Conservation (phyloP, 2,888 invertebrate genomes). For the Elmis aenea region DNA sequence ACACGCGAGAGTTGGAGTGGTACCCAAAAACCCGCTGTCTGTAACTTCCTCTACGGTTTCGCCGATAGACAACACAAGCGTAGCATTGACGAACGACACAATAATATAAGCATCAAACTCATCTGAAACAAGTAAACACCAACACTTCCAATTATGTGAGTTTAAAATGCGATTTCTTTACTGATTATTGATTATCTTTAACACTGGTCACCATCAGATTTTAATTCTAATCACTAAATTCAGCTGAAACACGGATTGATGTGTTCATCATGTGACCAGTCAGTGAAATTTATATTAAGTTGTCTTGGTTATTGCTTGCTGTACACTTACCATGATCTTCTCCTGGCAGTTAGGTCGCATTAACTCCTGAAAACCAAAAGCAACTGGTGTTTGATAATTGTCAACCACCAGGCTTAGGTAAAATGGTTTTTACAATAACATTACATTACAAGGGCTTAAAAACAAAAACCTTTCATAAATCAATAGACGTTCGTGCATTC, state of each 20-base stretch:
- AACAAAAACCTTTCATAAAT: too few relatives aligned
- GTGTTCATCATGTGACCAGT: slow-evolving; percentile 42
- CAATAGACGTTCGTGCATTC: too few relatives aligned
- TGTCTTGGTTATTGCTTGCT: too few relatives aligned
- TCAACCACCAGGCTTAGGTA: slow-evolving; percentile 59
- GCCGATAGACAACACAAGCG: slow-evolving; percentile 96
- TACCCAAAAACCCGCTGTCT: slow-evolving; percentile 97
- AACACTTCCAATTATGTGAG: too few relatives aligned
- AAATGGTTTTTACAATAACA: slow-evolving; percentile 41
- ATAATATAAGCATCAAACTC: slow-evolving; percentile 99
- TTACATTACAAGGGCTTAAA: too few relatives aligned
- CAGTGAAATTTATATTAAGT: too few relatives aligned
- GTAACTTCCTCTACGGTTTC: slow-evolving; percentile 99
- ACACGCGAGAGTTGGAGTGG: slow-evolving; percentile 97
- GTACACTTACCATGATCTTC: too few relatives aligned
- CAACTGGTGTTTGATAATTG: slow-evolving; percentile 81
- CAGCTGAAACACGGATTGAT: slow-evolving; percentile 47
- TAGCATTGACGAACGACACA: slow-evolving; percentile 98
- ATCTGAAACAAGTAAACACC: slow-evolving; percentile 73
- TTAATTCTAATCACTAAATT: slow-evolving; percentile 39
- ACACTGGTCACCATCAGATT: slow-evolving; percentile 14
- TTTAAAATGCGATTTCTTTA: too few relatives aligned
- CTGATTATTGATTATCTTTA: too few relatives aligned
- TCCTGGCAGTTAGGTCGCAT: too few relatives aligned
- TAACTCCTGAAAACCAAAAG: slow-evolving; percentile 58